Evolutionary conservation across 1,140 invertebrate genomes (phyloP).

Genomic region (Platorchestia sp.): DNA sequence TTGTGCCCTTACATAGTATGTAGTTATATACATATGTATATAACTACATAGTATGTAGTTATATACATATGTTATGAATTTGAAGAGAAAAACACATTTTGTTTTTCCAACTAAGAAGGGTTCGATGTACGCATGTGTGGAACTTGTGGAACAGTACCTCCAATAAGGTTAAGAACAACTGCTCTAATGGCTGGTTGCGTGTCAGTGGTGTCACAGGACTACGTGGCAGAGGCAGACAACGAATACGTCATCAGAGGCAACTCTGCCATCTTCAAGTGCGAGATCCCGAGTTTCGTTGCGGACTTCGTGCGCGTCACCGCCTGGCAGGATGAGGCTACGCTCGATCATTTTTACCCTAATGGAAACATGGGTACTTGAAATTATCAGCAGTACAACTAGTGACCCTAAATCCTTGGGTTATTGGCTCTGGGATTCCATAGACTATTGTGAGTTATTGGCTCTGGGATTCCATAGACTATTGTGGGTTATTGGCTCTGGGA

Average conservation of each 20-base stretch:
- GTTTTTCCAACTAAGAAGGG: no score
- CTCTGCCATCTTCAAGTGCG: conserved; percentile 88
- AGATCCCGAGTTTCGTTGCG: conserved; percentile 88
- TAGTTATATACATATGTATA: no score
- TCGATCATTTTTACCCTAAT: conserved; percentile 73
- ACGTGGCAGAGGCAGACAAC: conserved; percentile 79
- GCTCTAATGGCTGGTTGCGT: not conserved
- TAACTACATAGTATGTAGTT: no score
- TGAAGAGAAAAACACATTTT: no score
- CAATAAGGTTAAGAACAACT: no score
- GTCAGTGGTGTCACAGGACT: conserved; percentile 86
- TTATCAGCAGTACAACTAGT: not conserved
- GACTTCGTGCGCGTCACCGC: conserved; percentile 89
- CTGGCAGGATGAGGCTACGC: conserved; percentile 81
- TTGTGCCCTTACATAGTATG: no score
- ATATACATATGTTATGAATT: no score
- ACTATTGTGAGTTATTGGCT: not conserved
- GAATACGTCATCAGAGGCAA: conserved; percentile 88
- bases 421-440: not conserved
- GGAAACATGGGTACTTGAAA: conserved; percentile 61
- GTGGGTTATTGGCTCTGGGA: no score
- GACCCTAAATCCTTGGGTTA: not conserved
- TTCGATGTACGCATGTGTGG: no score
- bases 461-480: no score
- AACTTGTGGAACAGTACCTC: no score